A percentile compares a stretch with the other conserved stretches of the same genome.
These are phyloP conservation scores for Nothocercus julius DNA, from an alignment of 2,113 vertebrate genomes.

Conservation along the genomic window DNA sequence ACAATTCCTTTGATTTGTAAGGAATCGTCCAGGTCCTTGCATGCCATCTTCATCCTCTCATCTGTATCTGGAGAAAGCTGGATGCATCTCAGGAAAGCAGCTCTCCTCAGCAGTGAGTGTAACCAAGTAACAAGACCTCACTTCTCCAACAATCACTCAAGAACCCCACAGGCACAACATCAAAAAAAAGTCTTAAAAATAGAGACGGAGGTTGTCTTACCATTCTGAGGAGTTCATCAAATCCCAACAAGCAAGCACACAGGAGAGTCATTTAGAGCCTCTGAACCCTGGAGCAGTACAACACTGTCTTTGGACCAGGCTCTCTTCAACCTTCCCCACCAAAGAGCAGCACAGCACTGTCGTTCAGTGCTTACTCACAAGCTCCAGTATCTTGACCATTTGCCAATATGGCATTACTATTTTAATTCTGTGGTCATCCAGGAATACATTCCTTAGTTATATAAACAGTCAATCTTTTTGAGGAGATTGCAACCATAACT, in stretches of 20 bases:
- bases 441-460: rapidly evolving
- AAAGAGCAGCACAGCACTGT: not conserved
- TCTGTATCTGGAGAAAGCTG: not conserved
- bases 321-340: not conserved
- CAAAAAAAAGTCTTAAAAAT: slow-evolving; percentile 12
- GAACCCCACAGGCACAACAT: not conserved
- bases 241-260: not conserved
- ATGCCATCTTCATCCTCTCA: not conserved
- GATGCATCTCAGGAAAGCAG: not conserved
- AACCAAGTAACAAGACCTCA: not conserved
- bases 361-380: not conserved
- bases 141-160: slow-evolving; percentile 14
- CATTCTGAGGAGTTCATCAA: not conserved
- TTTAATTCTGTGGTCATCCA: not conserved
- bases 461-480: not conserved
- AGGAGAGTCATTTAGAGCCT: not conserved
- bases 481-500: not conserved
- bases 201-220: not conserved
- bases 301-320: not conserved
- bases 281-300: not conserved
- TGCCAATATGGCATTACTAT: rapidly evolving
- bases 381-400: not conserved
- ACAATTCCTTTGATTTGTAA: not conserved
- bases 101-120: not conserved
- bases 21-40: not conserved